These are phyloP conservation scores for Mustelus asterias DNA, from an alignment of 2,113 vertebrate species.

Conservation along the genomic window DNA sequence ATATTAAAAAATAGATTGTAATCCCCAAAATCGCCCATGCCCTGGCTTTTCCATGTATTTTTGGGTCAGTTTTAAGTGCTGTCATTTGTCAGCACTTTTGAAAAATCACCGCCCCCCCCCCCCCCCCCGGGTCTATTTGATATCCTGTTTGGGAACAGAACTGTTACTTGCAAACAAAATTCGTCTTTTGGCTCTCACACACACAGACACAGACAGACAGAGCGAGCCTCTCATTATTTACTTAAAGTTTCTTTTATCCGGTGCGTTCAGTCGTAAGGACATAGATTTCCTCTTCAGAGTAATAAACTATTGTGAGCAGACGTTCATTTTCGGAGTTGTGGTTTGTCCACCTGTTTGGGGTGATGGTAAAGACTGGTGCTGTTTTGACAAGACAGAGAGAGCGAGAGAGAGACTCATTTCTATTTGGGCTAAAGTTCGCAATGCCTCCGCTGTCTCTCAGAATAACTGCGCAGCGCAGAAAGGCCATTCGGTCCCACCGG, in stretches of 20 bases:
- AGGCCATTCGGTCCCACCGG: background rate
- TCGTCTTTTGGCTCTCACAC: background rate
- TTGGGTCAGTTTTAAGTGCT: background rate
- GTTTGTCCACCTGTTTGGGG: background rate
- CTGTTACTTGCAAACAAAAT: background rate
- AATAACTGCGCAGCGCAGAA: background rate
- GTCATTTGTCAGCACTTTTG: background rate
- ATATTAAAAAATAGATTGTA: background rate
- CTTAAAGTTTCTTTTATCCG: background rate
- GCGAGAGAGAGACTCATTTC: background rate
- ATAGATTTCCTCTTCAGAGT: background rate
- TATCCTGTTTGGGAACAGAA: conserved; percentile 6
- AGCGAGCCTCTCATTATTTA: background rate
- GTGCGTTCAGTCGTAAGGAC: background rate
- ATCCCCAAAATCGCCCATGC: background rate
- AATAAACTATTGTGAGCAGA: background rate
- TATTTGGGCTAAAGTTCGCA: background rate
- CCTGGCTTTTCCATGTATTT: background rate
- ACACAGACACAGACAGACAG: background rate
- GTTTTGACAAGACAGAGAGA: background rate
- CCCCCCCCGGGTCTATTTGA: background rate
- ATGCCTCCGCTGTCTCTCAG: background rate
- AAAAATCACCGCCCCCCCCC: background rate
- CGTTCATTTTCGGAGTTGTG: background rate
- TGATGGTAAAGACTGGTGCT: too few relatives aligned